These are phyloP conservation scores for Serinus canaria DNA, from an alignment of 2,113 vertebrate genomes.

Conservation along the genomic window DNA sequence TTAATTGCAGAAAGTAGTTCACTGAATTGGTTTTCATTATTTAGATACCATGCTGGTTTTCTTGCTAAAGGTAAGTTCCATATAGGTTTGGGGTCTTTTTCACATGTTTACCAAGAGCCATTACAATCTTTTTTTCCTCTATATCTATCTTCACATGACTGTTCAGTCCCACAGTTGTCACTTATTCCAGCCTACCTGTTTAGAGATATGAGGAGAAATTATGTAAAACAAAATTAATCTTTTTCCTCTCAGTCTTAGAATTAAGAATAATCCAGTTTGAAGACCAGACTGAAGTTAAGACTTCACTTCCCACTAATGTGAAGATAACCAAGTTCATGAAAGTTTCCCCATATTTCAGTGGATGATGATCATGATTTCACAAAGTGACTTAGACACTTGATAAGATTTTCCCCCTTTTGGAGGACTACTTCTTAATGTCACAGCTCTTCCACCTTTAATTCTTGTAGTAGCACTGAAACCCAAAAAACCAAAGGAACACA, in stretches of 20 bases:
- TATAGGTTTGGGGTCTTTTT: background rate
- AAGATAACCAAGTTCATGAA: background rate
- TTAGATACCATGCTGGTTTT: background rate
- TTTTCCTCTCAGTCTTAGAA: background rate
- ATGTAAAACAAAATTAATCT: background rate
- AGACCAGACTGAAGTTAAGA: background rate
- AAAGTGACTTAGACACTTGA: background rate
- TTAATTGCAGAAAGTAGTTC: background rate
- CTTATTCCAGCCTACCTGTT: background rate
- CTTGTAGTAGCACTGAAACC: background rate
- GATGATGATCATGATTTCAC: background rate
- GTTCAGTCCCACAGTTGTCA: background rate
- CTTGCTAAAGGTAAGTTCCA: background rate
- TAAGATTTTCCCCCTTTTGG: background rate
- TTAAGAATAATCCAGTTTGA: background rate
- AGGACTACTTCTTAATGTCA: background rate
- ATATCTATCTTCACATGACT: background rate
- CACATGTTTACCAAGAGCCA: background rate
- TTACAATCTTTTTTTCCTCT: background rate
- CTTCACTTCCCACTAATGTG: background rate
- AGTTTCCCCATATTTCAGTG: background rate
- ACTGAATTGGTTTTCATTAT: background rate
- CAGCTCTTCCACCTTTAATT: background rate
- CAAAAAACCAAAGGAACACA: background rate
- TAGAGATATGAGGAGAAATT: background rate